Evolutionary conservation across 37 sponge, comb jelly and placozoan genomes (phyloP).

Genomic region (Theonella swinhoei): DNA sequence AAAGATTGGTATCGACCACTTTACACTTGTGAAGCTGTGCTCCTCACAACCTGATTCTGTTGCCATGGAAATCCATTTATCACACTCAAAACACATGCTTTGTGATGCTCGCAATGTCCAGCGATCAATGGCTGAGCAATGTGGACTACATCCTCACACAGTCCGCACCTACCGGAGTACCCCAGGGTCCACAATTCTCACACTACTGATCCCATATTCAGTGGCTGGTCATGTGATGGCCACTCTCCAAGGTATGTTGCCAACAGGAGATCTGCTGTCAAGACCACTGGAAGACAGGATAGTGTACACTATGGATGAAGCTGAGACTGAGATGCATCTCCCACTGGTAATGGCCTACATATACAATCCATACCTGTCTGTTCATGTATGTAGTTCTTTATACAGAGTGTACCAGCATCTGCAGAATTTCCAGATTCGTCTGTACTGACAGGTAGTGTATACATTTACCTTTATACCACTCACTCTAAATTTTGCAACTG

Average conservation of each 20-base stretch:
- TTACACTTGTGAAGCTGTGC: neutral
- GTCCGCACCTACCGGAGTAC: neutral
- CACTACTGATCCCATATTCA: neutral
- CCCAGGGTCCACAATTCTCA: neutral
- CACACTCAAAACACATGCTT: neutral
- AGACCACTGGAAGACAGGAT: neutral
- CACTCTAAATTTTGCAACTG: too few species aligned
- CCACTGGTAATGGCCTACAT: too few species aligned
- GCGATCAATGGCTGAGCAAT: neutral
- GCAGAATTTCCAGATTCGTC: too few species aligned
- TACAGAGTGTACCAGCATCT: too few species aligned
- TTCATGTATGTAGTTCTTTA: too few species aligned
- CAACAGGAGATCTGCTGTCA: neutral
- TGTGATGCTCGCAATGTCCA: neutral
- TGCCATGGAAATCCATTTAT: neutral
- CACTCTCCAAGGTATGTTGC: neutral
- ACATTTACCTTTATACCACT: too few species aligned
- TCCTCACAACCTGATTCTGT: neutral
- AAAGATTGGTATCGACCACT: neutral
- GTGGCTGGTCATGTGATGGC: neutral
- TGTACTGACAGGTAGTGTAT: too few species aligned
- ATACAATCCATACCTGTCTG: too few species aligned
- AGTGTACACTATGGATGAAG: neutral
- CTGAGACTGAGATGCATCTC: neutral
- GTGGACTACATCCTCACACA: neutral